phyloP scores from a whole-genome alignment of 2,888 invertebrate species.

The Pogonocherus hispidulus region DNA sequence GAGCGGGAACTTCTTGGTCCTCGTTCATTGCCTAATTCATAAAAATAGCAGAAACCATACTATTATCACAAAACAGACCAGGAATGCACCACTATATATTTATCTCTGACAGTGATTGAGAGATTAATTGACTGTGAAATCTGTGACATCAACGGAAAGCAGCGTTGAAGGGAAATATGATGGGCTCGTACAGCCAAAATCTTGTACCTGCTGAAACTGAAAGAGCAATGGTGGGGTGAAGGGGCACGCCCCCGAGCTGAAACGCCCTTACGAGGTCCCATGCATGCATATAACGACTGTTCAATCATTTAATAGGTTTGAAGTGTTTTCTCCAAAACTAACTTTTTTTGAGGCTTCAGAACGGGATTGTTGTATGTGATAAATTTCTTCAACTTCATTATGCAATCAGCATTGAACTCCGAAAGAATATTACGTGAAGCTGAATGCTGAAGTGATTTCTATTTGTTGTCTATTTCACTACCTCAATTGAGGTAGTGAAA shows the following conservation, averaged over 20 bases:
- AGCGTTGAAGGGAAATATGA: slow-evolving; percentile 60
- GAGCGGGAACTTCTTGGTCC: slow-evolving; percentile 67
- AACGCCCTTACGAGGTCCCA: slow-evolving; percentile 61
- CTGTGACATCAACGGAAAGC: slow-evolving; percentile 40
- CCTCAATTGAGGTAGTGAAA: too few relatives aligned
- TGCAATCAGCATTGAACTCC: too few relatives aligned
- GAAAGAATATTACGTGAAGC: too few relatives aligned
- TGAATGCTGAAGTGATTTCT: too few relatives aligned
- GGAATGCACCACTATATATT: slow-evolving; percentile 12
- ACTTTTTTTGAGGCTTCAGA: too few relatives aligned
- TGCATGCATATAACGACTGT: slow-evolving; percentile 47
- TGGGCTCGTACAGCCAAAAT: slow-evolving; percentile 58
- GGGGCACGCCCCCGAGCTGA: slow-evolving; percentile 61
- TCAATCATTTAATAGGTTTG: slow-evolving; percentile 30
- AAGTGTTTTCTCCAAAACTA: too few relatives aligned
- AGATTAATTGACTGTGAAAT: slow-evolving; percentile 42
- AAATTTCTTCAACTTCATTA: too few relatives aligned
- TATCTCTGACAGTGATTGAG: slow-evolving; percentile 18
- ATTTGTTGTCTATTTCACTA: too few relatives aligned
- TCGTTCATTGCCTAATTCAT: slow-evolving; percentile 61
- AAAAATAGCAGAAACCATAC: slow-evolving; percentile 38
- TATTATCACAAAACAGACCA: slow-evolving; percentile 40
- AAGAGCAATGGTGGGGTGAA: slow-evolving; percentile 56
- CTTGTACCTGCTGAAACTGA: slow-evolving; percentile 59
- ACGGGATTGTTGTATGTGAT: too few relatives aligned